Percentiles rank a stretch among this genome's conserved stretches.
Conservation (phyloP, 2,797 vertebrate genomes). For the Megalops cyprinoides region DNA sequence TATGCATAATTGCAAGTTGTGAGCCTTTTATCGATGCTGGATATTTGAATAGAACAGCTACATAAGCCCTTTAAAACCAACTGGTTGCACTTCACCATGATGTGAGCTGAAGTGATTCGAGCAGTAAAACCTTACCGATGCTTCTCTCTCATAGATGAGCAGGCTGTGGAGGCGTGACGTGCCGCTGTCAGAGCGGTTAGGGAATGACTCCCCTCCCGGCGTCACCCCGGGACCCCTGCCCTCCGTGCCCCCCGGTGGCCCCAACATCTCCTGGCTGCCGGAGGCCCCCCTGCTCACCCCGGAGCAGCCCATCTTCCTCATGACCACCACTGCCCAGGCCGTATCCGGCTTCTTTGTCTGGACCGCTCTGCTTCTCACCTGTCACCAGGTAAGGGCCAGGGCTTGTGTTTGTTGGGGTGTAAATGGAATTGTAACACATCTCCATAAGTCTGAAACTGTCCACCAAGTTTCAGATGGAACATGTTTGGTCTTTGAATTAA, state of each 20-base stretch:
- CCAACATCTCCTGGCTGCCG: conserved; percentile 81
- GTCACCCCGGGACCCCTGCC: conserved; percentile 68
- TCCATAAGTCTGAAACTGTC: too few relatives aligned
- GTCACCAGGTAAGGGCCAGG: conserved; percentile 96
- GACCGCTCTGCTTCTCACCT: conserved; percentile 93
- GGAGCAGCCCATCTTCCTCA: conserved; percentile 90
- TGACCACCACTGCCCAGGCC: conserved; percentile 89
- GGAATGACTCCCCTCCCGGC: conserved; percentile 67
- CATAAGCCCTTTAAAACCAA: too few relatives aligned
- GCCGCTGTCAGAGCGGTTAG: conserved; percentile 67
- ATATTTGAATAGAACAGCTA: too few relatives aligned
- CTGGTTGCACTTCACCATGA: too few relatives aligned
- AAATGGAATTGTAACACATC: too few relatives aligned
- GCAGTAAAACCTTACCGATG: conserved; percentile 10
- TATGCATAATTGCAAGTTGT: too few relatives aligned
- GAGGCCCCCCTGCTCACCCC: conserved; percentile 80
- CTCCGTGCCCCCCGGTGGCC: conserved; percentile 62
- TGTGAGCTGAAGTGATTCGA: too few relatives aligned
- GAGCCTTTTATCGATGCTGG: too few relatives aligned
- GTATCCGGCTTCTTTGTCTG: conserved; percentile 96
- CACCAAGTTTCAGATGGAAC: too few relatives aligned
- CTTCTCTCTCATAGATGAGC: conserved; percentile 60
- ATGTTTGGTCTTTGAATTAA: too few relatives aligned
- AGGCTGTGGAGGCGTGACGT: conserved; percentile 57
- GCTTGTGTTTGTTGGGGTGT: too few relatives aligned